These are phyloP conservation scores for Drosophila eugracilis DNA, from an alignment of 1,140 invertebrate species.

Conservation along the genomic window DNA sequence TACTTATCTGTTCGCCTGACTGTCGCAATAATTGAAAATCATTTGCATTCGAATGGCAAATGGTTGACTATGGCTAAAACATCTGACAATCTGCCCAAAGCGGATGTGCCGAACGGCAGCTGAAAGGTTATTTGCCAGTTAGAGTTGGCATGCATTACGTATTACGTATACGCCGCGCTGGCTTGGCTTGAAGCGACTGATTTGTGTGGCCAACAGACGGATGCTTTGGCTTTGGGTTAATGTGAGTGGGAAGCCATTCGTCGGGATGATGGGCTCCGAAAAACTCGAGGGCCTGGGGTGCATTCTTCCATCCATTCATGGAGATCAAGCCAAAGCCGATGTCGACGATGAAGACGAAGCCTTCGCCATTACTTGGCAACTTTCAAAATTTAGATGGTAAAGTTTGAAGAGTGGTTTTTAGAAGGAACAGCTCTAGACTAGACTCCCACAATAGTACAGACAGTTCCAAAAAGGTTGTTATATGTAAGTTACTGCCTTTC, in stretches of 20 bases:
- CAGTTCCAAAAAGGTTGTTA: background rate
- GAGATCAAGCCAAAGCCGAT: too few relatives aligned
- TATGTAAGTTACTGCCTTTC: background rate
- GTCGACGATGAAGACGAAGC: too few relatives aligned
- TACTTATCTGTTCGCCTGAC: slow-evolving; percentile 37
- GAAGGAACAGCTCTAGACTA: slow-evolving; percentile 27
- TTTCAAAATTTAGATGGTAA: slow-evolving; percentile 56
- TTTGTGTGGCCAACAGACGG: slow-evolving; percentile 9
- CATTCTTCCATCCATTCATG: slow-evolving; percentile 28
- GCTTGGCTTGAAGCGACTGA: slow-evolving; percentile 29
- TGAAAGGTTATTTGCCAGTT: slow-evolving; percentile 45
- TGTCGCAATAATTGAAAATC: slow-evolving; percentile 59
- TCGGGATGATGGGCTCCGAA: slow-evolving; percentile 37
- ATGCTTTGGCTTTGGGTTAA: slow-evolving; percentile 36
- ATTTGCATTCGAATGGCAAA: slow-evolving; percentile 80
- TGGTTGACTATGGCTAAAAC: slow-evolving; percentile 61
- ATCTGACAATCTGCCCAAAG: slow-evolving; percentile 49
- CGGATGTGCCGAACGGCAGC: slow-evolving; percentile 59
- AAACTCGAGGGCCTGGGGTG: slow-evolving; percentile 34
- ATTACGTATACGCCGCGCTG: slow-evolving; percentile 66
- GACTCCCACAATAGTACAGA: background rate
- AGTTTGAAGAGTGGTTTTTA: slow-evolving; percentile 2
- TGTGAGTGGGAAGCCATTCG: slow-evolving; percentile 66
- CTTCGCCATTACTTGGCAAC: slow-evolving; percentile 40
- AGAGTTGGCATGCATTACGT: slow-evolving; percentile 63